Evolutionary conservation across 2,113 vertebrate species (phyloP).

Genomic region (Amblyornis subalaris): DNA sequence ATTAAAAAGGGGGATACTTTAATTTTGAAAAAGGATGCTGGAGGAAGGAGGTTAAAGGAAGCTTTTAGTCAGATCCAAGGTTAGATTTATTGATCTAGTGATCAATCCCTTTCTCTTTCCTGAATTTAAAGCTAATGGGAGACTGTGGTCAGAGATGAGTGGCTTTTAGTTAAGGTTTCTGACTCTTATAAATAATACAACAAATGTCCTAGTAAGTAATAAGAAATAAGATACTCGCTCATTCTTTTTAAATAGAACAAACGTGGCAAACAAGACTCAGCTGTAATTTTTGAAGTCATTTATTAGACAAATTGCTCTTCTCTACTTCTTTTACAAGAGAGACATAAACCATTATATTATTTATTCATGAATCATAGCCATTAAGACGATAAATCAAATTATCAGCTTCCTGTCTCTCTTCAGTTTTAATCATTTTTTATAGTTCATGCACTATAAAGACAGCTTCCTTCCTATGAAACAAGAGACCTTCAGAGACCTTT

Average conservation of each 20-base stretch:
- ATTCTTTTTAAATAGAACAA: constrained; percentile 70
- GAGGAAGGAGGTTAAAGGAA: constrained; percentile 78
- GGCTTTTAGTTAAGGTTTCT: constrained; percentile 72
- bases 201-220: constrained; percentile 67
- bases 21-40: constrained; percentile 72
- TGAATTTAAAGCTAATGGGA: constrained; percentile 74
- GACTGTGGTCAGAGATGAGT: constrained; percentile 70
- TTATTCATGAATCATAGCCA: constrained; percentile 81
- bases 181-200: constrained; percentile 71
- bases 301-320: constrained; percentile 63
- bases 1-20: constrained; percentile 66
- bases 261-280: constrained; percentile 64
- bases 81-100: constrained; percentile 83
- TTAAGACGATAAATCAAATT: constrained; percentile 81
- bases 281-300: constrained; percentile 57
- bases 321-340: constrained; percentile 72
- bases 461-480: constrained; percentile 80
- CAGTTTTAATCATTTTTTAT: constrained; percentile 77
- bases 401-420: constrained; percentile 76
- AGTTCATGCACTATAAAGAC: constrained; percentile 78
- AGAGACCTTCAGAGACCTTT: constrained; percentile 71
- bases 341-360: constrained; percentile 72
- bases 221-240: constrained; percentile 58
- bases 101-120: constrained; percentile 77
- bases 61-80: constrained; percentile 77